A percentile compares a stretch with the other conserved stretches of the same genome.
Conservation (phyloP, 2,113 vertebrate species). For the Amphiprion ocellaris region DNA sequence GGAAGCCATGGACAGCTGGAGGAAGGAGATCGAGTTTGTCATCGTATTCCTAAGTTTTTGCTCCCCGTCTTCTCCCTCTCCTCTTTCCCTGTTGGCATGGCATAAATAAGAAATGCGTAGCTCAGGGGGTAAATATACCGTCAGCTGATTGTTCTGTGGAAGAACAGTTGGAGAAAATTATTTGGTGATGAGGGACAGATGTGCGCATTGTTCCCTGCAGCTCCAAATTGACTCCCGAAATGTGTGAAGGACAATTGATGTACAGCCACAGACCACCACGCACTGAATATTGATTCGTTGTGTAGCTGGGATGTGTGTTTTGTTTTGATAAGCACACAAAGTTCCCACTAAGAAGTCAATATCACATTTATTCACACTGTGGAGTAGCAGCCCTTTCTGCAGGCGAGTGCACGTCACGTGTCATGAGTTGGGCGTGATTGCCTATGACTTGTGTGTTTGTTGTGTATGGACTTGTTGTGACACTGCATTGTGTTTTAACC, state of each 20-base stretch:
- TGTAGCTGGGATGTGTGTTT: slow-evolving; percentile 27
- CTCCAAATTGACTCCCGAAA: slow-evolving; percentile 10
- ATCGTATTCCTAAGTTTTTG: slow-evolving; percentile 2
- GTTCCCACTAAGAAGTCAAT: not conserved
- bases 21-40: slow-evolving; percentile 41
- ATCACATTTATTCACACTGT: not conserved
- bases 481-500: not conserved
- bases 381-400: not conserved
- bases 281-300: slow-evolving; percentile 32
- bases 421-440: not conserved
- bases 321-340: slow-evolving; percentile 27
- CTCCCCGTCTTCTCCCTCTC: not conserved
- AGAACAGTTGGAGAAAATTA: slow-evolving; percentile 26
- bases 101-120: slow-evolving; percentile 52
- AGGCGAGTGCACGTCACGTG: slow-evolving; percentile 7
- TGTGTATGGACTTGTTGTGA: slow-evolving; percentile 2
- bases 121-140: slow-evolving; percentile 48
- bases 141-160: slow-evolving; percentile 25
- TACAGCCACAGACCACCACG: not conserved
- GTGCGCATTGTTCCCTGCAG: slow-evolving; percentile 31
- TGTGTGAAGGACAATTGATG: slow-evolving; percentile 38
- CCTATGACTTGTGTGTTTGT: slow-evolving; percentile 14
- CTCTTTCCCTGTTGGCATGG: not conserved
- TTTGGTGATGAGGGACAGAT: slow-evolving; percentile 39
- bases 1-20: slow-evolving; percentile 23